Evolutionary conservation across 2,888 invertebrate genomes (phyloP).

Genomic region (Gnatocerus cornutus): DNA sequence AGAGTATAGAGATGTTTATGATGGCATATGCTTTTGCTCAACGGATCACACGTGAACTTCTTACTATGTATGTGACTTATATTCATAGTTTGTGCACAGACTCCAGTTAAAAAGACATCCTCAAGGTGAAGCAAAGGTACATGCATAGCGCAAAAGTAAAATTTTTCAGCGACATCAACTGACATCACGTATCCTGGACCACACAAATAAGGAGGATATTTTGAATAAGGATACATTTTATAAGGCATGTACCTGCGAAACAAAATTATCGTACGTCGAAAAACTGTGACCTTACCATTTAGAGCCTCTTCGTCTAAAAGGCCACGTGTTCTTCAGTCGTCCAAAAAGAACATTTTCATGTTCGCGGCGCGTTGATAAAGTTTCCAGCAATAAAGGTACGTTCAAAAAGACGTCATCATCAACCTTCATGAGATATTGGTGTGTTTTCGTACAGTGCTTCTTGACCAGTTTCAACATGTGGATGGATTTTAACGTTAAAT

Average conservation of each 20-base stretch:
- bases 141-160: constrained; percentile 79
- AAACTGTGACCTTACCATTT: constrained; percentile 78
- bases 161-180: constrained; percentile 76
- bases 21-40: constrained; percentile 54
- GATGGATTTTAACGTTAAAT: constrained; percentile 88
- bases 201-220: constrained; percentile 86
- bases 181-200: constrained; percentile 88
- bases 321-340: background rate
- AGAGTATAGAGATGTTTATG: constrained; percentile 9
- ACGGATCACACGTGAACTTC: constrained; percentile 75
- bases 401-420: constrained; percentile 92
- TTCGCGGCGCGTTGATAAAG: background rate
- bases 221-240: constrained; percentile 82
- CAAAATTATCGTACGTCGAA: background rate
- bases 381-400: constrained; percentile 66
- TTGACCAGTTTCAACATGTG: constrained; percentile 89
- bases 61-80: constrained; percentile 77
- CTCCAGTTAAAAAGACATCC: constrained; percentile 86
- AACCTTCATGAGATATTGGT: constrained; percentile 83
- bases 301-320: constrained; percentile 75
- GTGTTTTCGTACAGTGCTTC: constrained; percentile 75
- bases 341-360: constrained; percentile 14
- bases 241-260: constrained; percentile 81
- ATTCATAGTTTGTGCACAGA: constrained; percentile 76
- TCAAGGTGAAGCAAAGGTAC: constrained; percentile 85